These are phyloP conservation scores for Agriotes lineatus DNA, from an alignment of 2,888 invertebrate genomes.

Conservation along the genomic window DNA sequence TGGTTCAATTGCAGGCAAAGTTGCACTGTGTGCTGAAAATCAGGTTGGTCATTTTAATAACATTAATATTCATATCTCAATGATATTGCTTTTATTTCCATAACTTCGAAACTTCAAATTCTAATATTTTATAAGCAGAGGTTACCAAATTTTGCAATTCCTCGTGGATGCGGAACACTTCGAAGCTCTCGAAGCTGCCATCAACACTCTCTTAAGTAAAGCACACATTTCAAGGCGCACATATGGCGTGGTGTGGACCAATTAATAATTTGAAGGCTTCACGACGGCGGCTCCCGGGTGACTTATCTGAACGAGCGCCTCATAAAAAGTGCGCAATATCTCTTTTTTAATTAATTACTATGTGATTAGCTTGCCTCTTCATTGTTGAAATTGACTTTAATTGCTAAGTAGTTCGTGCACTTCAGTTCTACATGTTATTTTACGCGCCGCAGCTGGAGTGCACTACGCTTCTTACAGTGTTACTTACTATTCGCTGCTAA, in stretches of 20 bases:
- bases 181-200: conserved; percentile 10
- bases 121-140: no score
- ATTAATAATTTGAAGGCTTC: conserved; percentile 9
- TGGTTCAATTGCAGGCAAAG: no score
- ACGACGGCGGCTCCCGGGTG: not conserved
- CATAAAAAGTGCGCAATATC: conserved; percentile 37
- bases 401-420: conserved; percentile 35
- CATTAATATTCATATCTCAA: no score
- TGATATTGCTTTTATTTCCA: no score
- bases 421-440: not conserved
- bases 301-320: conserved; percentile 26
- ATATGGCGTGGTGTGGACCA: conserved; percentile 31
- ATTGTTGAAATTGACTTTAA: conserved; percentile 47
- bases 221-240: conserved; percentile 30
- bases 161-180: conserved; percentile 9
- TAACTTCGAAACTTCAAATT: no score
- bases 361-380: conserved; percentile 42
- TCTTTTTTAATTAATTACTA: conserved; percentile 43
- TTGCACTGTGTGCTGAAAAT: no score
- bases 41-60: no score
- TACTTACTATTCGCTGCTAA: no score
- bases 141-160: no score
- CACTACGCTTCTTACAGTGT: not conserved
- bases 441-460: conserved; percentile 5
- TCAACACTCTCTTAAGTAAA: conserved; percentile 31